A percentile compares a stretch with the other conserved stretches of the same genome.
These are phyloP conservation scores for Ashinkailepas kermadecensis DNA, from an alignment of 2,888 invertebrate species.

Conservation along the genomic window DNA sequence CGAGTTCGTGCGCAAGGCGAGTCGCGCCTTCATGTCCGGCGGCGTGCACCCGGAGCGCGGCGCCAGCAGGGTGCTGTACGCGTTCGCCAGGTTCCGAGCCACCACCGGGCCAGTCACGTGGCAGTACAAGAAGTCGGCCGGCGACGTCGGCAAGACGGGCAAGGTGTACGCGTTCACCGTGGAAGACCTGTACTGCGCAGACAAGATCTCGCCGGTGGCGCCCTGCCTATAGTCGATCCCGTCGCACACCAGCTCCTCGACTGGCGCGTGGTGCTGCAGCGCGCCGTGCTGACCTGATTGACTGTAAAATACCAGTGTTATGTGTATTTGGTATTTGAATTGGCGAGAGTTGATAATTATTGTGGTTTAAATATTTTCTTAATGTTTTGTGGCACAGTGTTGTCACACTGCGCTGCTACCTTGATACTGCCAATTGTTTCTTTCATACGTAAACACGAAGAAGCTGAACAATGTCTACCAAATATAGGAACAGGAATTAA, in stretches of 20 bases:
- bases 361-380: no score
- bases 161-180: not conserved
- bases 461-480: no score
- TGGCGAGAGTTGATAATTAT: no score
- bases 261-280: not conserved
- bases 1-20: slow-evolving; percentile 3
- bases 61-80: not conserved
- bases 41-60: slow-evolving; percentile 1
- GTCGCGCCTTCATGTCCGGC: not conserved
- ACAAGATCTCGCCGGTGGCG: not conserved
- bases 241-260: no score
- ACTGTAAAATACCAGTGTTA: no score
- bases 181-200: not conserved
- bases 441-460: no score
- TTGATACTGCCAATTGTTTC: no score
- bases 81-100: slow-evolving; percentile 2
- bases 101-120: not conserved
- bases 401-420: no score
- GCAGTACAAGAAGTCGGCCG: not conserved
- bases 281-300: not conserved
- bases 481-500: no score
- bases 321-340: no score
- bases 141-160: not conserved
- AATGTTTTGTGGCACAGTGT: no score
- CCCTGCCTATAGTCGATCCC: not conserved